These are phyloP conservation scores for Nymphalis io DNA, from an alignment of 1,140 invertebrate genomes.

Conservation along the genomic window DNA sequence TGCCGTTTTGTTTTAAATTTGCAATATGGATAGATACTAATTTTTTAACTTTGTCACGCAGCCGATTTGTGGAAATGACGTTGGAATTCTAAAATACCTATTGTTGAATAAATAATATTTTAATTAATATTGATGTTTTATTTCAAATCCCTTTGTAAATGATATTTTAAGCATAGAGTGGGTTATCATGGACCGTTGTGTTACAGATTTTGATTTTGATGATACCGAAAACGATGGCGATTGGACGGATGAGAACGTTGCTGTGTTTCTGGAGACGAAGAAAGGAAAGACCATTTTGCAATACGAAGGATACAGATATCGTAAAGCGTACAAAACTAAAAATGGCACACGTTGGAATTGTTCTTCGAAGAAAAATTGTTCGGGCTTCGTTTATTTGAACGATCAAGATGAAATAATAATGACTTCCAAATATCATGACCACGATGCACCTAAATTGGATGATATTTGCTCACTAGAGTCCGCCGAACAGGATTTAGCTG, in stretches of 20 bases:
- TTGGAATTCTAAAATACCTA: constrained; percentile 11
- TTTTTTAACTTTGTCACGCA: constrained; percentile 21
- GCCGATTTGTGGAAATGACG: constrained; percentile 22
- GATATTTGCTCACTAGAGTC: neutral
- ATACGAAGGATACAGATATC: constrained; percentile 58
- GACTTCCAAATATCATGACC: constrained; percentile 46
- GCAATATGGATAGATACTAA: constrained; percentile 9
- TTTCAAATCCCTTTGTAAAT: constrained; percentile 5
- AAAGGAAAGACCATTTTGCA: constrained; percentile 55
- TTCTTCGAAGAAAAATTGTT: constrained; percentile 49
- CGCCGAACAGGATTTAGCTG: constrained; percentile 10
- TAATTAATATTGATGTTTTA: constrained; percentile 25
- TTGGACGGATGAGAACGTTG: constrained; percentile 36
- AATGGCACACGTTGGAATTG: constrained; percentile 60
- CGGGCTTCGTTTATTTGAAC: constrained; percentile 54
- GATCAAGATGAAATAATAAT: constrained; percentile 59
- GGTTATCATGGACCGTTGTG: constrained; percentile 16
- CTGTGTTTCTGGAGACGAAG: constrained; percentile 51
- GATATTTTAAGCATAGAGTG: neutral
- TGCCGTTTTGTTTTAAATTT: constrained; percentile 27
- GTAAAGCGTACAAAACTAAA: constrained; percentile 51
- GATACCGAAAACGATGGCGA: constrained; percentile 36
- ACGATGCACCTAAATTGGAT: constrained; percentile 27
- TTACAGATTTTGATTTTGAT: constrained; percentile 21
- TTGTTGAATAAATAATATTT: constrained; percentile 27